These are phyloP conservation scores for Procambarus virginalis DNA, from an alignment of 1,140 invertebrate species.

Conservation along the genomic window DNA sequence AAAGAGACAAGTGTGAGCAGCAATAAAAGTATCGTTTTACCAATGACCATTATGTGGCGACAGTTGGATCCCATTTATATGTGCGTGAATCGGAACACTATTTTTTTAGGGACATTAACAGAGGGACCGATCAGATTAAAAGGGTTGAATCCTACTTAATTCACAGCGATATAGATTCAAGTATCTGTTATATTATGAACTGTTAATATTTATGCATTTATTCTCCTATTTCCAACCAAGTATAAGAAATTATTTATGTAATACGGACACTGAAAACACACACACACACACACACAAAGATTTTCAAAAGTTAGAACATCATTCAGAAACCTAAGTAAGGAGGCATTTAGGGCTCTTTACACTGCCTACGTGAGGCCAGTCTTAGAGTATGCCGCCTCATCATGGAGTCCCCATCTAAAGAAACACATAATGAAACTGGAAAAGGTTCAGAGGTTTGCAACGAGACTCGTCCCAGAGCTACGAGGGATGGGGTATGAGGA, in stretches of 20 bases:
- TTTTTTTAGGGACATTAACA: background rate
- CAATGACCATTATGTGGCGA: background rate
- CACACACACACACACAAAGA: too few species aligned
- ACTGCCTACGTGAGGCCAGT: too few species aligned
- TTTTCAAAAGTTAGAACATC: too few species aligned
- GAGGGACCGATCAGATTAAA: background rate
- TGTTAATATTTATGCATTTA: too few species aligned
- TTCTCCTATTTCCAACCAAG: background rate
- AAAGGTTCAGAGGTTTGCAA: too few species aligned
- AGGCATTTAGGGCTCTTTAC: too few species aligned
- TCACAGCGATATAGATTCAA: background rate
- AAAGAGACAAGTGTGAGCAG: background rate
- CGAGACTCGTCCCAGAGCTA: too few species aligned
- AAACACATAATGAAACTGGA: too few species aligned
- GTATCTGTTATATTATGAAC: background rate
- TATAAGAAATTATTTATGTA: background rate
- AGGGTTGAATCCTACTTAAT: background rate
- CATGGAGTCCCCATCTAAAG: too few species aligned
- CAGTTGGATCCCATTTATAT: background rate
- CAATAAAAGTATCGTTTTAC: background rate
- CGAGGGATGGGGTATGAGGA: too few species aligned
- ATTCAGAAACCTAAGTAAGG: too few species aligned
- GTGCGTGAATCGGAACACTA: background rate
- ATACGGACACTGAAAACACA: background rate
- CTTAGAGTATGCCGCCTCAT: too few species aligned